phyloP scores from a whole-genome alignment of 2,113 vertebrate genomes.

The Charadrius vociferus region DNA sequence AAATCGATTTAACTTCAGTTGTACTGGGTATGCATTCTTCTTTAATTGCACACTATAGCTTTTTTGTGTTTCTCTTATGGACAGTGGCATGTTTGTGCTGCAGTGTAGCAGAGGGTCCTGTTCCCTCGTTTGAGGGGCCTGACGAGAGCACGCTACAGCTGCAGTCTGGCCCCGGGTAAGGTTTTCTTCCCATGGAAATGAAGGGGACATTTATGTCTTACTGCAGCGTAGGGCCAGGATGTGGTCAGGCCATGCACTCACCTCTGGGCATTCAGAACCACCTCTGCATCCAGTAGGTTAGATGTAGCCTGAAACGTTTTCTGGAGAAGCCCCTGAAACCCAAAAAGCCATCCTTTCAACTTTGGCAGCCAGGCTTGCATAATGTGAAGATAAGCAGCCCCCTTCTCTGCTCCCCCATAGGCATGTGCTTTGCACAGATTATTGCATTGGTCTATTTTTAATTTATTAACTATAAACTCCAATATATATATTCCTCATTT shows the following conservation, averaged over 20 bases:
- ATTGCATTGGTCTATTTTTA: background rate
- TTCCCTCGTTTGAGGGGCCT: background rate
- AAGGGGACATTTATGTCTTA: background rate
- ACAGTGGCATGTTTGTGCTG: background rate
- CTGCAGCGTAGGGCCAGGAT: rapidly evolving
- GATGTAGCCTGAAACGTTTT: background rate
- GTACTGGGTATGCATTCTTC: background rate
- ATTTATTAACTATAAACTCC: background rate
- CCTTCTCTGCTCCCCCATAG: background rate
- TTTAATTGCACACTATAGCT: background rate
- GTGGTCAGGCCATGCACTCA: background rate
- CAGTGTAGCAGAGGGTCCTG: background rate
- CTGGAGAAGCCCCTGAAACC: background rate
- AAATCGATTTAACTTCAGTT: background rate
- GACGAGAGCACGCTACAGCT: background rate
- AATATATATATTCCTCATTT: background rate
- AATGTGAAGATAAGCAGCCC: background rate
- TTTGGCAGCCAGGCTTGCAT: background rate
- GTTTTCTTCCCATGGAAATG: background rate
- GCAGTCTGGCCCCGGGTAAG: background rate
- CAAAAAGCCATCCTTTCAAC: background rate
- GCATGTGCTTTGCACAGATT: background rate
- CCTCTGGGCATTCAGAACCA: background rate
- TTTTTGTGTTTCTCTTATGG: background rate
- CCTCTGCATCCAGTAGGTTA: background rate